Evolutionary conservation across 2,888 invertebrate genomes (phyloP).

Genomic region (Herminia tarsipennalis): DNA sequence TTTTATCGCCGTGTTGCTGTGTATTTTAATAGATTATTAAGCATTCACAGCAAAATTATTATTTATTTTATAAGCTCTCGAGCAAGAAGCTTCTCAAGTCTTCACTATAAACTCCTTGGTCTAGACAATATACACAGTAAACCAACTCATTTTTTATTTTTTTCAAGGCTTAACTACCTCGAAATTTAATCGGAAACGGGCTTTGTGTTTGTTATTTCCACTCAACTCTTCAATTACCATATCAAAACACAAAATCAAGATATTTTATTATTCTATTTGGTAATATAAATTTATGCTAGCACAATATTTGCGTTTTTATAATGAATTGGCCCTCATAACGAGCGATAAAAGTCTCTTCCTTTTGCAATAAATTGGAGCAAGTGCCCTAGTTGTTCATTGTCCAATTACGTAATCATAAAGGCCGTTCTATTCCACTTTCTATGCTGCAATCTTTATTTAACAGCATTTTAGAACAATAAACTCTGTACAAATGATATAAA

Average conservation of each 20-base stretch:
- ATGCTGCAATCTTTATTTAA: constrained; percentile 15
- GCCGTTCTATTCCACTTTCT: constrained; percentile 31
- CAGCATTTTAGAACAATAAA: background rate
- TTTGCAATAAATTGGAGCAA: constrained; percentile 28
- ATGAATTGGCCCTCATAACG: constrained; percentile 6
- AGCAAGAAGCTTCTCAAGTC: too few species aligned
- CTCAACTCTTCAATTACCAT: background rate
- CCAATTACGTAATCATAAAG: constrained; percentile 39
- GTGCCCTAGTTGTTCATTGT: constrained; percentile 30
- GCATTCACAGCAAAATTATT: too few species aligned
- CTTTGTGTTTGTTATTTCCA: background rate
- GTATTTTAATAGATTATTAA: too few species aligned
- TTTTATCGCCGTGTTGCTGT: too few species aligned
- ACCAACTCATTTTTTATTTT: too few species aligned
- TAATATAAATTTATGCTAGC: background rate
- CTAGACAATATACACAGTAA: too few species aligned
- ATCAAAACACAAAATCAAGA: background rate
- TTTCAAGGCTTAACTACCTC: background rate
- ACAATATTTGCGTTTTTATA: constrained; percentile 9
- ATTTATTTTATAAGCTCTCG: too few species aligned
- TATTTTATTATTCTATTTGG: background rate
- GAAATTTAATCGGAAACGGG: background rate
- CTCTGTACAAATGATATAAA: too few species aligned
- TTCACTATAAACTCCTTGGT: too few species aligned
- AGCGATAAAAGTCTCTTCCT: constrained; percentile 17